These are phyloP conservation scores for Chaetoderma sp. DNA, from an alignment of 2,888 invertebrate genomes.

Conservation along the genomic window DNA sequence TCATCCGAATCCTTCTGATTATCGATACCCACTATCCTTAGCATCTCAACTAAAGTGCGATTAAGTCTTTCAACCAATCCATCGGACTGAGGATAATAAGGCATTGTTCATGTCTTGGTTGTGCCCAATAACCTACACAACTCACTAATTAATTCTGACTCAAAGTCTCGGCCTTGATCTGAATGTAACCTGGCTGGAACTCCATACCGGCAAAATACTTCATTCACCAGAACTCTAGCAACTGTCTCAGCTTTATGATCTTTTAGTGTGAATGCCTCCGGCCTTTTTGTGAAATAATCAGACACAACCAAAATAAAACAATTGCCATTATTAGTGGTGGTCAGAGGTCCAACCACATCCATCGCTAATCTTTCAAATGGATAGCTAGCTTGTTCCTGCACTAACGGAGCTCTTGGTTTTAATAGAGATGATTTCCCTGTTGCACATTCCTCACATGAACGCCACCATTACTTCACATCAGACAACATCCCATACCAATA, in stretches of 20 bases:
- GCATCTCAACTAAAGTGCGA: conserved; percentile 29
- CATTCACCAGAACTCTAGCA: conserved; percentile 30
- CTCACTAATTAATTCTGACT: conserved; percentile 33
- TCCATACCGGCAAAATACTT: conserved; percentile 29
- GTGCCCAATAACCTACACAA: conserved; percentile 32
- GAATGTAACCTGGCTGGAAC: conserved; percentile 29
- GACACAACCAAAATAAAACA: conserved; percentile 26
- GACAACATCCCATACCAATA: no score
- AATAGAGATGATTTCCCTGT: background rate
- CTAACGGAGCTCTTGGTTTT: conserved; percentile 5
- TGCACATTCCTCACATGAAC: background rate
- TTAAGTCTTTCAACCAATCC: conserved; percentile 27
- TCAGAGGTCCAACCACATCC: conserved; percentile 27
- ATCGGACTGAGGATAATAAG: conserved; percentile 23
- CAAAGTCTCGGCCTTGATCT: conserved; percentile 31
- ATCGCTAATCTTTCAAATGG: conserved; percentile 20
- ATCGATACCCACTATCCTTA: conserved; percentile 17
- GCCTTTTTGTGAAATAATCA: conserved; percentile 33
- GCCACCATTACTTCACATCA: no score
- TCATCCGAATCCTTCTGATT: conserved; percentile 26
- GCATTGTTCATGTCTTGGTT: conserved; percentile 32
- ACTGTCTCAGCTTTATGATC: conserved; percentile 35
- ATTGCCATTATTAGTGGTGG: conserved; percentile 9
- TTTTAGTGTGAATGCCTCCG: conserved; percentile 22
- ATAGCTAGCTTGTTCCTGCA: background rate